Base-by-base conservation (phyloP, 64 coral and sea anemone species). In the Montipora cactus region DNA sequence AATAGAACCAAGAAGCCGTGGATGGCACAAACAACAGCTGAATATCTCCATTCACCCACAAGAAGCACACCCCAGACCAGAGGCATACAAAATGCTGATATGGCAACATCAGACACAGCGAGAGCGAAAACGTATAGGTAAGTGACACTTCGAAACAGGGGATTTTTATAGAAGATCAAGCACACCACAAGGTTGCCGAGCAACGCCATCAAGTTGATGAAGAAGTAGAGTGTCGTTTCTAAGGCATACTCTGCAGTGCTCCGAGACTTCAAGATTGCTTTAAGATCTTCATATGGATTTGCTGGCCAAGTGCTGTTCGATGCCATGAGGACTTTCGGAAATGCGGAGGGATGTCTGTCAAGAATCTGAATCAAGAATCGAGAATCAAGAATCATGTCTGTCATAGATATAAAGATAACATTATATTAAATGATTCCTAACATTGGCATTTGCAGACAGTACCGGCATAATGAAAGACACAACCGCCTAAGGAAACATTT, bases 111-210 rank as follows among this genome's bases (percentile, higher is more conserved):
- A 2, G 81, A 87, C n/a, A 93, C 15, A 19, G 91, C 91, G 5
- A 93, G 50, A 3, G 91, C 72, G 4, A 87, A 76, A 19, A 93
- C 69, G 19, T 93, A 93, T 2, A 86, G 51, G 45, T 86, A 76
- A 3, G 91, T 93, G 5, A 87, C 55, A 15, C 50, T 87, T 77
- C 81, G 80, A 6, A 93, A 37, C 4, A 71, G 53, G 11, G 80
- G 59, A 64, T 77, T 93, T 49, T 64, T 86, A 19, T 76, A 93
- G 46, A 93, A 78, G n/a, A 78, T 83, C 3, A 73, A 4, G 45
- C 91, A 93, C 4, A 93, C 91, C 3, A 93, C 59, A 15, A 93
- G 19, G 15, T 93, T 93, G n/a, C 91, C 91, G 8, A 93, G 20
- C 4, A 93, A n/a, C 0, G 91, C 81, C 1, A 53, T 61, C 8